Base-by-base conservation (phyloP, 2,888 invertebrate species). In the Phyllotreta cruciferae region DNA sequence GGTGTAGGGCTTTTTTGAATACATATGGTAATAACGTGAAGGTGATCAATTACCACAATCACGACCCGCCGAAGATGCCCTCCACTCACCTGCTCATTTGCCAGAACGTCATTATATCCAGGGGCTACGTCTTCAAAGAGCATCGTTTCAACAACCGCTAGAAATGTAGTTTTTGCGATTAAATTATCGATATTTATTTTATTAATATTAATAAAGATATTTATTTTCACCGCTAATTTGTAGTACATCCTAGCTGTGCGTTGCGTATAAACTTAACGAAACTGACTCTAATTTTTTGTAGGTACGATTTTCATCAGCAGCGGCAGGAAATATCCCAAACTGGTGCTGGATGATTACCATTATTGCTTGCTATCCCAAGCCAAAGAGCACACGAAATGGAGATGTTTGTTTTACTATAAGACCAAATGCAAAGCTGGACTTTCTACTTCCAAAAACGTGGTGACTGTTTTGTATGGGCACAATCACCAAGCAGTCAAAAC, bases 341-440 rank as follows among this genome's bases (percentile, higher is more conserved):
- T 72, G 44, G 57, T 74, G 6, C 61, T 74, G 35, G 68, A 74
- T 36, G 67, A 69, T 42, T 60, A 71, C 60, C 72, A 74, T 42
- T 74, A 71, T 47, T 67, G 67, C 42, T 54, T 73, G 2, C 62
- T 70, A 9, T 69, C 68, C 10, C 66, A 71, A 62, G 65, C 69
- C 37, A 65, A 58, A 35, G 66, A 72, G 41, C 72, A 71, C 49
- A 75, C 76, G 0, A 70, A 67, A 64, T 78, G 77, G 77, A 70
- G 74, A 52, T 78, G 78, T 62, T 63, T 71, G 1, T 68, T 56
- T 38, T 75, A 77, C 57, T 70, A 74, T 50, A 73, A 71, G 66
- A 72, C 71, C 1, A 73, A 71, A 62, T 77, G 77, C 47, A 73
- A 67, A 53, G 70, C 74, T 8, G 64, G 61, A 8, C 58, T 75